Percentiles rank a stretch among this genome's conserved stretches.
Evolutionary conservation across 2,888 invertebrate species (phyloP).

Genomic region (Tanytarsus gracilentus): DNA sequence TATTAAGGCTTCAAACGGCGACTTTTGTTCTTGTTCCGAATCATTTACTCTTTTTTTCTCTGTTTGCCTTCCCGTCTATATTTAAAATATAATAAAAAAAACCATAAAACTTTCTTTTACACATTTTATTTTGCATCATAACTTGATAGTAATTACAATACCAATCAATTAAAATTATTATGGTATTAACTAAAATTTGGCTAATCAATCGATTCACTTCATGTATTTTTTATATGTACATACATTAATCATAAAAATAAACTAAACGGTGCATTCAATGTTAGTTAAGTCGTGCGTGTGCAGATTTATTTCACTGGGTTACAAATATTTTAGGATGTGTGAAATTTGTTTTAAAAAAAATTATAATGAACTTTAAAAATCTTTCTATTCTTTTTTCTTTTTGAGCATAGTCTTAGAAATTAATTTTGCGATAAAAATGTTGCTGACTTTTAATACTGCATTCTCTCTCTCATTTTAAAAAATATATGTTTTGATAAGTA

Average conservation of each 20-base stretch:
- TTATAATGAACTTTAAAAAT: background rate
- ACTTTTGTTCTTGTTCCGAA: background rate
- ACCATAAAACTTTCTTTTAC: too few relatives aligned
- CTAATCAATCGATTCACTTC: slow-evolving; percentile 25
- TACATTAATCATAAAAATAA: too few relatives aligned
- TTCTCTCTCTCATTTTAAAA: background rate
- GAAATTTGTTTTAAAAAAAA: background rate
- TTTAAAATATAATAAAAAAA: too few relatives aligned
- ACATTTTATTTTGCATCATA: background rate
- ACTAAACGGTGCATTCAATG: too few relatives aligned
- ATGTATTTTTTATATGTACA: slow-evolving; percentile 13
- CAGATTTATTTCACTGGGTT: too few relatives aligned
- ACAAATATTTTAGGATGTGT: too few relatives aligned
- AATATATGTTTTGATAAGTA: background rate
- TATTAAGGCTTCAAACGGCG: background rate
- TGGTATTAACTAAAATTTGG: slow-evolving; percentile 27
- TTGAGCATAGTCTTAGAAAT: background rate
- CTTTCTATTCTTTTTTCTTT: background rate
- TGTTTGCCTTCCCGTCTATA: too few relatives aligned
- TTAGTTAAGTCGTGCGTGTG: too few relatives aligned
- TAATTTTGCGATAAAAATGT: background rate
- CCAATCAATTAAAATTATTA: background rate
- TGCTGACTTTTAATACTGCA: slow-evolving; percentile 16
- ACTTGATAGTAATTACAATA: background rate
- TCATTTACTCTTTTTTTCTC: too few relatives aligned